Conservation (phyloP, 2,113 vertebrate genomes). For the Accipiter virgatus region DNA sequence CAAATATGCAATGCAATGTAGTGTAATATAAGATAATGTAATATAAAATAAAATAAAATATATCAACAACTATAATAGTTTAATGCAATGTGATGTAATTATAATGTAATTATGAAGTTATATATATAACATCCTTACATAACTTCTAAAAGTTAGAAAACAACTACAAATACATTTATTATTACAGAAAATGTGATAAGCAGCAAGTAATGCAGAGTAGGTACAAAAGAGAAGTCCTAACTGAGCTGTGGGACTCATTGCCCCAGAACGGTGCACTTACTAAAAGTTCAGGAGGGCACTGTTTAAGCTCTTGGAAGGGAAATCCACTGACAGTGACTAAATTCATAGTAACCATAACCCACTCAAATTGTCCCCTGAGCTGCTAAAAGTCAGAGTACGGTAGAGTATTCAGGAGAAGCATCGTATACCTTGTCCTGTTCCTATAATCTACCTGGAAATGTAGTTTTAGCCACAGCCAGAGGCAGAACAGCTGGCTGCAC, state of each 20-base stretch:
- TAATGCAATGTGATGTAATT: not conserved
- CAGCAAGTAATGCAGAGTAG: not conserved
- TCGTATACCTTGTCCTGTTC: not conserved
- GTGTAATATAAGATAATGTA: not conserved
- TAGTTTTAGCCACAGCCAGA: not conserved
- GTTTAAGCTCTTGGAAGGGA: not conserved
- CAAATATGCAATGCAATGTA: not conserved
- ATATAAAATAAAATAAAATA: too few species aligned
- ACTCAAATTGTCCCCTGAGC: fast-evolving
- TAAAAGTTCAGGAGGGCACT: not conserved
- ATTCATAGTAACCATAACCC: not conserved
- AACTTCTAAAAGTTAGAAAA: not conserved
- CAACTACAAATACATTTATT: not conserved
- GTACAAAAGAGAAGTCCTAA: not conserved
- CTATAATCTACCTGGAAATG: not conserved
- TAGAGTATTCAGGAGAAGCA: not conserved
- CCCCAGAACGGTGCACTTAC: not conserved
- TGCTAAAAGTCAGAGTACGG: not conserved
- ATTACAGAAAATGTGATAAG: not conserved
- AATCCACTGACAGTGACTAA: not conserved
- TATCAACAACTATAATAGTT: not conserved
- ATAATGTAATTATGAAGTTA: not conserved
- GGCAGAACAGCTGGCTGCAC: not conserved
- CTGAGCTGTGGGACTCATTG: not conserved
- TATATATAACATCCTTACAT: not conserved